Evolutionary conservation across 2,113 vertebrate genomes (phyloP).

Genomic region (Phyllopteryx taeniolatus): DNA sequence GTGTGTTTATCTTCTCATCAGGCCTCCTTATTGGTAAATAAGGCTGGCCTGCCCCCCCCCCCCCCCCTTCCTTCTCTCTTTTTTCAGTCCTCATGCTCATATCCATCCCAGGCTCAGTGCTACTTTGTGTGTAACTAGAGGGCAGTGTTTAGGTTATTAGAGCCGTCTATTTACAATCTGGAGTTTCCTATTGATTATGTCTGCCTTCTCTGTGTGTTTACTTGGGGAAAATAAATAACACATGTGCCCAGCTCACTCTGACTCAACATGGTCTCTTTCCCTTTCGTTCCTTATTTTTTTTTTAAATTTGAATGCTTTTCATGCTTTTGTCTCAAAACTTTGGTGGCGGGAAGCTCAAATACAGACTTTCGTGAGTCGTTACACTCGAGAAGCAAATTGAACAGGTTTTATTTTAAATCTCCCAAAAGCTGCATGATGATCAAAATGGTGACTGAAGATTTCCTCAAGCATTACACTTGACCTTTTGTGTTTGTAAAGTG

Average conservation of each 20-base stretch:
- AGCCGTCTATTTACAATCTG: constrained; percentile 90
- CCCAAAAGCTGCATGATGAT: not conserved
- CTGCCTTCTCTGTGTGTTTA: constrained; percentile 92
- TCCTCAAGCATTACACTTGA: not conserved
- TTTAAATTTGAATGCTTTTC: not conserved
- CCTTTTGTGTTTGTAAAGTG: not conserved
- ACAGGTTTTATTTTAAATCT: not conserved
- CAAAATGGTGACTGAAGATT: not conserved
- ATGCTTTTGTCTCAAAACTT: constrained; percentile 34
- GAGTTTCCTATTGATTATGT: constrained; percentile 97
- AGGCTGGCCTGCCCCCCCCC: constrained; percentile 59
- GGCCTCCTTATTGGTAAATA: constrained; percentile 78
- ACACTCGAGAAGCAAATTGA: constrained; percentile 12
- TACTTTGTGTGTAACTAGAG: constrained; percentile 80
- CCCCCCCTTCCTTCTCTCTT: constrained; percentile 39
- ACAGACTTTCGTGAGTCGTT: constrained; percentile 30
- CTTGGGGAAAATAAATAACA: constrained; percentile 96
- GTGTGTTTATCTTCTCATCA: constrained; percentile 81
- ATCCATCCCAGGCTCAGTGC: constrained; percentile 60
- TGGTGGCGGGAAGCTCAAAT: constrained; percentile 30
- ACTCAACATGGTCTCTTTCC: constrained; percentile 50
- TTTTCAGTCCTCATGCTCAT: constrained; percentile 25
- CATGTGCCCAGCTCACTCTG: constrained; percentile 73
- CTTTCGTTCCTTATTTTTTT: constrained; percentile 2
- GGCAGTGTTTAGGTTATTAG: constrained; percentile 91